Base-by-base conservation (phyloP, 2,113 vertebrate species). In the Datnioides undecimradiatus region DNA sequence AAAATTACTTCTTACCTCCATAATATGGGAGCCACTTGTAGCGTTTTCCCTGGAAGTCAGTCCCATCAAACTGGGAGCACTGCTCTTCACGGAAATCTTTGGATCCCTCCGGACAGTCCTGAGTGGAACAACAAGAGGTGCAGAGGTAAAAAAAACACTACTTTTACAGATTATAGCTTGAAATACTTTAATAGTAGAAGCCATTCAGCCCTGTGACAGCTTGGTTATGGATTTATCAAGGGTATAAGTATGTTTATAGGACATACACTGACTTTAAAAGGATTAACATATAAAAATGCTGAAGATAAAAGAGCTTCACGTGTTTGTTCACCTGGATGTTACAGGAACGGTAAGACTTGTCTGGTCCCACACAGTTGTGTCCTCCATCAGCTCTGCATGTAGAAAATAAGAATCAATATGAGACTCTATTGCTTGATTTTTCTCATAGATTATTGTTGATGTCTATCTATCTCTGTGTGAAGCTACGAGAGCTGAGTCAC, bases 11-110 rank as follows among this genome's bases (percentile, higher is more conserved):
- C 87, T 80, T 0, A 99, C 98, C 97, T 94, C 96, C 96, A 0
- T 98, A 97, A 92, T 99, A 99, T 0, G 98, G 96, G 62, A 99
- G 94, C 98, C 98, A 99, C 79, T 95, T 96, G 92, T 97, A 96
- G 63, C 70, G 95, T 76, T 95, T 96, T 11, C 97, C 97, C 87
- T 97, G 96, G 87, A 99, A 99, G 79, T 97, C 95, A 0, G 54
- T 92, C 21, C 94, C 94, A 4, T 99, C 97, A 0, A 97, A 97
- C 79, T 96, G 92, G 1, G 97, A 84, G 77, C 98, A 99, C 85
- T 99, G 98, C 82, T 98, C 95, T 2, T 97, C 98, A 13, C 97
- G 93, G 92, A 99, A 98, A 85, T 99, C 98, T 14, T 33, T 84
- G 54, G 95, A 93, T 1, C 96, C 96, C 1, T 95, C 95, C 0